These are phyloP conservation scores for Nysson spinosus DNA, from an alignment of 2,888 invertebrate genomes.

Conservation along the genomic window DNA sequence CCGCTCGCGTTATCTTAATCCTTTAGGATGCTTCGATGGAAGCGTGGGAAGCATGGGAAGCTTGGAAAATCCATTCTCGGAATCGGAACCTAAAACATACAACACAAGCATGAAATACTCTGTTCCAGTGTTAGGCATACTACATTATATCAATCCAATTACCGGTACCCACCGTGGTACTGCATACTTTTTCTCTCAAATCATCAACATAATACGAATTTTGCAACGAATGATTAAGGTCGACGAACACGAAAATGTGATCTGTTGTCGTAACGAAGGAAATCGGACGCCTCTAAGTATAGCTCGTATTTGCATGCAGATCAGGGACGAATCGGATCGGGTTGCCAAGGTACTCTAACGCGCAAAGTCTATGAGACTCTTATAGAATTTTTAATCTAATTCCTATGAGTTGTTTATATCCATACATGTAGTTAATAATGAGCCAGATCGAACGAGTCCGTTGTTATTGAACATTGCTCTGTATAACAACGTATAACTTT, in stretches of 20 bases:
- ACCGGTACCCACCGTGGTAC: too few relatives aligned
- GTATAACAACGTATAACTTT: too few relatives aligned
- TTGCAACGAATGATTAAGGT: constrained; percentile 54
- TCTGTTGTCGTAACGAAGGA: constrained; percentile 62
- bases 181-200: neutral
- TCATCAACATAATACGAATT: constrained; percentile 19
- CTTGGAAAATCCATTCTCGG: too few relatives aligned
- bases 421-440: too few relatives aligned
- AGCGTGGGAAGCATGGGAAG: constrained; percentile 25
- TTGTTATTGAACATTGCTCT: too few relatives aligned
- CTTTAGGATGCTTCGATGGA: constrained; percentile 1
- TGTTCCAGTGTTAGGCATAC: too few relatives aligned
- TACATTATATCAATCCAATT: too few relatives aligned
- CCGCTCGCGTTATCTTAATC: constrained; percentile 47
- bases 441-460: too few relatives aligned
- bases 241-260: constrained; percentile 57
- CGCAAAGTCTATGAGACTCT: constrained; percentile 15
- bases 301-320: constrained; percentile 61
- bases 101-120: too few relatives aligned
- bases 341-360: constrained; percentile 49
- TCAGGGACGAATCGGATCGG: constrained; percentile 54
- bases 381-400: constrained; percentile 18
- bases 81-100: too few relatives aligned
- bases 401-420: neutral
- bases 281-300: constrained; percentile 68